phyloP scores from a whole-genome alignment of 2,888 invertebrate species.

The Drosophila melanosoma region DNA sequence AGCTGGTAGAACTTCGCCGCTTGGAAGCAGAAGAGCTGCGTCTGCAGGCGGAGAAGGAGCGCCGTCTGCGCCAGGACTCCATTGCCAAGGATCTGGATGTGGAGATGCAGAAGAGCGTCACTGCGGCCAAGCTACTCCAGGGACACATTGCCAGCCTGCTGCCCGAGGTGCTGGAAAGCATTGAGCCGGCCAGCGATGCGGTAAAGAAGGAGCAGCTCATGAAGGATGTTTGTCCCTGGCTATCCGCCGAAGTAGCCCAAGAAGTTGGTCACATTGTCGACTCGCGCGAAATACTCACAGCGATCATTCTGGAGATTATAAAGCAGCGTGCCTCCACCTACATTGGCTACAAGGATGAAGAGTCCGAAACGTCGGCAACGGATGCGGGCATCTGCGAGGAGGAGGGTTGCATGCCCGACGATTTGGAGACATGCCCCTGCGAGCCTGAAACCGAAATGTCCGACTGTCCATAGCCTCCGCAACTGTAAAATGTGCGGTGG shows the following conservation, averaged over 20 bases:
- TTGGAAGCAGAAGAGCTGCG: constrained; percentile 92
- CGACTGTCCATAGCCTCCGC: constrained; percentile 59
- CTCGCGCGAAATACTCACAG: constrained; percentile 92
- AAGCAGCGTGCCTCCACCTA: constrained; percentile 88
- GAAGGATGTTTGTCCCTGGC: constrained; percentile 90
- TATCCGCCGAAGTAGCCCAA: constrained; percentile 91
- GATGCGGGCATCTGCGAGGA: constrained; percentile 62
- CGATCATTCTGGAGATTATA: constrained; percentile 91
- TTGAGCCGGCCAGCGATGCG: constrained; percentile 85
- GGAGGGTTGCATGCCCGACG: constrained; percentile 63
- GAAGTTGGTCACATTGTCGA: constrained; percentile 93
- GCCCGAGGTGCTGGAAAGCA: constrained; percentile 92
- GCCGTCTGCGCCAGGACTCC: constrained; percentile 90
- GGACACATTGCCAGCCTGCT: constrained; percentile 95
- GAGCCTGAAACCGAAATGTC: constrained; percentile 59
- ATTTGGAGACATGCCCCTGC: constrained; percentile 67
- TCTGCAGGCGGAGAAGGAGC: constrained; percentile 89
- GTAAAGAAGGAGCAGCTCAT: constrained; percentile 88
- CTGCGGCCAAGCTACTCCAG: constrained; percentile 92
- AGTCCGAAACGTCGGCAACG: constrained; percentile 37
- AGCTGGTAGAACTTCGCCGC: constrained; percentile 92
- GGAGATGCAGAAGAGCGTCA: constrained; percentile 92
- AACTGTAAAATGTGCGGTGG: constrained; percentile 37
- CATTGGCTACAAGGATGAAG: constrained; percentile 77
- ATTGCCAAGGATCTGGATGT: constrained; percentile 88